Conservation (phyloP, 1,140 invertebrate species). For the Helicoverpa armigera region DNA sequence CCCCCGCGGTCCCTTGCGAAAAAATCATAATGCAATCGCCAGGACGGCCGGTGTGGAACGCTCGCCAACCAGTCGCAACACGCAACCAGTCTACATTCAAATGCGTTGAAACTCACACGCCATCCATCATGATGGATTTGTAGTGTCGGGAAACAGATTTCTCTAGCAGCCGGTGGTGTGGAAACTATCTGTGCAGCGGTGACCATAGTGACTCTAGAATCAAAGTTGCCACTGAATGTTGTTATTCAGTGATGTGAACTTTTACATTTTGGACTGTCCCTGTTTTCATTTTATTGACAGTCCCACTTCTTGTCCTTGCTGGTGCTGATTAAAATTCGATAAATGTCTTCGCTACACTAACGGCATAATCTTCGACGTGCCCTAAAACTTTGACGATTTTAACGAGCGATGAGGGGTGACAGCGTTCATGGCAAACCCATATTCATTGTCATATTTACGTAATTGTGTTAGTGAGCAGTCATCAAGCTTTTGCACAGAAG, state of each 20-base stretch:
- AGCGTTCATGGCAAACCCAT: background rate
- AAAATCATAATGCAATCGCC: constrained; percentile 86
- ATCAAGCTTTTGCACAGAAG: constrained; percentile 1
- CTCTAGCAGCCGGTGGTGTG: constrained; percentile 73
- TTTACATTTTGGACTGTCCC: constrained; percentile 55
- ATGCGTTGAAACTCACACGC: constrained; percentile 85
- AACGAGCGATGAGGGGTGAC: background rate
- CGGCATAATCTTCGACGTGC: constrained; percentile 22
- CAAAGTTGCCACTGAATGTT: constrained; percentile 79
- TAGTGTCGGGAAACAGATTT: constrained; percentile 82
- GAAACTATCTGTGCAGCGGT: constrained; percentile 60
- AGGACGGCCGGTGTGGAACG: constrained; percentile 84
- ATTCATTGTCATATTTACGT: background rate
- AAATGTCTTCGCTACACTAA: constrained; percentile 10
- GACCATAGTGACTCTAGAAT: constrained; percentile 61
- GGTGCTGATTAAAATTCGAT: constrained; percentile 28
- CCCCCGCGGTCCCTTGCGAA: constrained; percentile 84
- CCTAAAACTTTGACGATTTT: constrained; percentile 1
- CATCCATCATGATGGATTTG: constrained; percentile 82
- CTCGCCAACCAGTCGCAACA: constrained; percentile 78
- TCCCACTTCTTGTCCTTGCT: constrained; percentile 41
- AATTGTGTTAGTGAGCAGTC: background rate
- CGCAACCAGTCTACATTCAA: constrained; percentile 84
- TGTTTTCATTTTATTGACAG: constrained; percentile 42
- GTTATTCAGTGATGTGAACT: constrained; percentile 81